Conservation (phyloP, 1,140 invertebrate species). For the Papilio aristodemus region DNA sequence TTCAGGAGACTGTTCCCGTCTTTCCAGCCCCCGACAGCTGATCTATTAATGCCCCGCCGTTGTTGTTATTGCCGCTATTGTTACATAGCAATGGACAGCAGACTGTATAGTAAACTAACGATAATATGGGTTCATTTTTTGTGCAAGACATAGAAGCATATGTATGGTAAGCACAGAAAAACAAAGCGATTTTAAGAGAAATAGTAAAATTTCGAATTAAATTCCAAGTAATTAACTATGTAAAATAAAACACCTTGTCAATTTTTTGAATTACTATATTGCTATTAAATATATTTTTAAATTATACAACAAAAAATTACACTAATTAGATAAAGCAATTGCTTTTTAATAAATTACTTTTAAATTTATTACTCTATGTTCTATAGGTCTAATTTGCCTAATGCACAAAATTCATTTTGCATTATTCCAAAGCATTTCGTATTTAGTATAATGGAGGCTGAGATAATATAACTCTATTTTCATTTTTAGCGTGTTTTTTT, state of each 20-base stretch:
- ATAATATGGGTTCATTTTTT: too few relatives aligned
- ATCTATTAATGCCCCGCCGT: too few relatives aligned
- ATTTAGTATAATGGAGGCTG: constrained; percentile 86
- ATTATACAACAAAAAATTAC: neutral
- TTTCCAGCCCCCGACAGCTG: too few relatives aligned
- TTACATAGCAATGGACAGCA: too few relatives aligned
- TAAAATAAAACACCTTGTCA: neutral
- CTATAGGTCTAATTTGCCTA: neutral
- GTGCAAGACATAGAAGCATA: too few relatives aligned
- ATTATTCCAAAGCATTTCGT: constrained; percentile 40
- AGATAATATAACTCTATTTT: constrained; percentile 82
- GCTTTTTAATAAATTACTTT: neutral
- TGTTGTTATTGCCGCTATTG: too few relatives aligned
- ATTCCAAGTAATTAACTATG: too few relatives aligned
- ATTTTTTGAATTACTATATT: neutral
- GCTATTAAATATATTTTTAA: neutral
- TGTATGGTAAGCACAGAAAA: too few relatives aligned
- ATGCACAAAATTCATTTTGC: constrained; percentile 1
- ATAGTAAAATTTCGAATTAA: too few relatives aligned
- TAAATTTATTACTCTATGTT: neutral
- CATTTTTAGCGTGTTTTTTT: constrained; percentile 91
- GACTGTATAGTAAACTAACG: too few relatives aligned
- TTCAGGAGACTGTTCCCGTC: too few relatives aligned
- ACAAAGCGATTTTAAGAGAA: too few relatives aligned
- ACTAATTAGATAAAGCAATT: constrained; percentile 7